These are phyloP conservation scores for Gryllus bimaculatus DNA, from an alignment of 1,140 invertebrate genomes.

Conservation along the genomic window DNA sequence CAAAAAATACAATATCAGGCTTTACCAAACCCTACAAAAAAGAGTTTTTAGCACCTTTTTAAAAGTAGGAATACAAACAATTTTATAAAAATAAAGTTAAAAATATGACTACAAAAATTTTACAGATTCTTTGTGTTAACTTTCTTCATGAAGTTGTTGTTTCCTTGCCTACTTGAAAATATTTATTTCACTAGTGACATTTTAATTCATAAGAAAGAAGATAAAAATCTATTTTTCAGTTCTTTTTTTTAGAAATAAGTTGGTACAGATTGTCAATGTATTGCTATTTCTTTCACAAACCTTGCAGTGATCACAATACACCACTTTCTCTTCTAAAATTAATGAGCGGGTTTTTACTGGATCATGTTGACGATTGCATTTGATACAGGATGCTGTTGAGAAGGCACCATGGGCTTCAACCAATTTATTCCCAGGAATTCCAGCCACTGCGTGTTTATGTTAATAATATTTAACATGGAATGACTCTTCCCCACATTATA, in stretches of 20 bases:
- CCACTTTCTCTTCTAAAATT: slow-evolving; percentile 18
- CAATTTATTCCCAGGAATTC: slow-evolving; percentile 18
- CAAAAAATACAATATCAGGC: slow-evolving; percentile 22
- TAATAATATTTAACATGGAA: too few species aligned
- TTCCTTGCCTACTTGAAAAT: background rate
- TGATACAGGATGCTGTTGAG: slow-evolving; percentile 17
- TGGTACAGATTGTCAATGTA: background rate
- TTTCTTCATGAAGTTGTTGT: too few species aligned
- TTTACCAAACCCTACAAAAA: slow-evolving; percentile 20
- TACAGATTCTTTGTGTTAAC: too few species aligned
- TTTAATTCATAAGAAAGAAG: too few species aligned
- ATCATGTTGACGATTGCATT: slow-evolving; percentile 16
- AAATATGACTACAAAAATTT: too few species aligned
- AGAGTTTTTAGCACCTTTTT: background rate
- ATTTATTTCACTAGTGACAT: background rate
- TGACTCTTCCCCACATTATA: too few species aligned
- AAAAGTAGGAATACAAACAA: background rate
- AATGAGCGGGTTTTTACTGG: slow-evolving; percentile 8
- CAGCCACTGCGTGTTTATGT: slow-evolving; percentile 10
- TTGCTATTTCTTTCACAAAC: background rate
- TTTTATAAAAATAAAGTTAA: background rate
- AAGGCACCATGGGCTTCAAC: slow-evolving; percentile 21
- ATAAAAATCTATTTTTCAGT: background rate
- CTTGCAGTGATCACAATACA: slow-evolving; percentile 7
- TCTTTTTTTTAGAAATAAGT: background rate